These are phyloP conservation scores for Montifringilla adamsi DNA, from an alignment of 2,113 vertebrate genomes.

Conservation along the genomic window DNA sequence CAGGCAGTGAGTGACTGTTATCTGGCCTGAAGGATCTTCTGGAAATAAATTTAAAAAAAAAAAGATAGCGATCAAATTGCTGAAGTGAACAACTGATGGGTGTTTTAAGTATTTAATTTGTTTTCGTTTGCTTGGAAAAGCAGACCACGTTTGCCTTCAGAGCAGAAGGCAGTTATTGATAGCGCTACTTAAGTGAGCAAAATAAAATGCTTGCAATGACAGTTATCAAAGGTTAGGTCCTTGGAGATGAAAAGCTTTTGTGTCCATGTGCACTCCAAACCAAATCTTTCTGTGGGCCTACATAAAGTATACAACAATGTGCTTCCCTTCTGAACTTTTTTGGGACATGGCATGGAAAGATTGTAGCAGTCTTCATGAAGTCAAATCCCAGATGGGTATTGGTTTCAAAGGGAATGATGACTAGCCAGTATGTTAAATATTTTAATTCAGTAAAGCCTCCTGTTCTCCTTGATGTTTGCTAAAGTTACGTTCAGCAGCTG, in stretches of 20 bases:
- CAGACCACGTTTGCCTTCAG: slow-evolving; percentile 9
- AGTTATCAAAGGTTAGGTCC: slow-evolving; percentile 35
- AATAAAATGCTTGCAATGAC: slow-evolving; percentile 41
- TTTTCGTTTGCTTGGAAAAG: slow-evolving; percentile 53
- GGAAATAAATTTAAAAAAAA: neutral
- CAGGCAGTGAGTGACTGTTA: neutral
- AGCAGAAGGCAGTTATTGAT: slow-evolving; percentile 12
- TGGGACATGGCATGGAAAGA: slow-evolving; percentile 71
- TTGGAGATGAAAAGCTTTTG: slow-evolving; percentile 52
- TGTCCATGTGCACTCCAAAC: neutral
- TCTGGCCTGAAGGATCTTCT: slow-evolving; percentile 37
- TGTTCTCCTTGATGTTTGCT: slow-evolving; percentile 87
- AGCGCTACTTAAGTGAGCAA: neutral
- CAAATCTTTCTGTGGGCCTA: slow-evolving; percentile 24
- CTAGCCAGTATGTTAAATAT: slow-evolving; percentile 83
- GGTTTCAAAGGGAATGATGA: slow-evolving; percentile 86
- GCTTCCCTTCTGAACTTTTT: slow-evolving; percentile 71
- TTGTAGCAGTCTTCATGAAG: slow-evolving; percentile 63
- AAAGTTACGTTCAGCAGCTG: slow-evolving; percentile 84
- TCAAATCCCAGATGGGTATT: slow-evolving; percentile 78
- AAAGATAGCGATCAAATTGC: slow-evolving; percentile 8
- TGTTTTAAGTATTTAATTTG: slow-evolving; percentile 43
- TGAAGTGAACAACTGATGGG: slow-evolving; percentile 37
- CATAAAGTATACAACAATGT: slow-evolving; percentile 59
- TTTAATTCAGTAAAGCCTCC: slow-evolving; percentile 83